These are phyloP conservation scores for Dynastes grantii DNA, from an alignment of 2,888 invertebrate genomes.

Conservation along the genomic window DNA sequence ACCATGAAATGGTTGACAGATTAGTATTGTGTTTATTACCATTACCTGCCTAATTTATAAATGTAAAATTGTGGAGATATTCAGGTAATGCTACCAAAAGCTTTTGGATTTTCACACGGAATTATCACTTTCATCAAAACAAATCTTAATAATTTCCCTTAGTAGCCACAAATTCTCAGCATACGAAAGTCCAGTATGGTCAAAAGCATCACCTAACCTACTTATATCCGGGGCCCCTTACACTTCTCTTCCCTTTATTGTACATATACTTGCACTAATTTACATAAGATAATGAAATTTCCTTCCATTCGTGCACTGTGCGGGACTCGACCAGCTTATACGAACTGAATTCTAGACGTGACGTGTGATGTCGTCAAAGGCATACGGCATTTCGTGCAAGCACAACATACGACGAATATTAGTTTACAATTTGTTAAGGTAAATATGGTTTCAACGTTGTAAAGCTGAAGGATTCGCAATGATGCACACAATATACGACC, in stretches of 20 bases:
- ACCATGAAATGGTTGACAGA: too few relatives aligned
- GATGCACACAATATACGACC: not conserved
- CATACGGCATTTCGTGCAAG: not conserved
- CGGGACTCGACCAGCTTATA: not conserved
- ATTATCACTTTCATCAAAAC: too few relatives aligned
- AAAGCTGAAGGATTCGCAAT: not conserved
- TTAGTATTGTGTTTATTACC: too few relatives aligned
- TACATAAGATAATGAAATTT: constrained; percentile 17
- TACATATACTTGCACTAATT: not conserved
- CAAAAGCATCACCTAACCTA: too few relatives aligned
- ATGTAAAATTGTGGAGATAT: too few relatives aligned
- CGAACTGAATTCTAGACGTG: not conserved
- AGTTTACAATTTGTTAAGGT: constrained; percentile 22
- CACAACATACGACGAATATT: constrained; percentile 1
- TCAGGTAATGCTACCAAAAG: too few relatives aligned
- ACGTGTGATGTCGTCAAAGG: not conserved
- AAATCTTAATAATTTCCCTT: too few relatives aligned
- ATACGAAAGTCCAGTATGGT: too few relatives aligned
- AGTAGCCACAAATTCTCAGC: too few relatives aligned
- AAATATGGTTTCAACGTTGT: constrained; percentile 6
- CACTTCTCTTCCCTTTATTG: not conserved
- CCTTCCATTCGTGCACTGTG: not conserved
- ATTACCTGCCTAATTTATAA: too few relatives aligned
- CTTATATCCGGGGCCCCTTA: not conserved
- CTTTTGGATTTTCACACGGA: too few relatives aligned